These are phyloP conservation scores for Habroteleia sp. DNA, from an alignment of 2,888 invertebrate species.

Conservation along the genomic window DNA sequence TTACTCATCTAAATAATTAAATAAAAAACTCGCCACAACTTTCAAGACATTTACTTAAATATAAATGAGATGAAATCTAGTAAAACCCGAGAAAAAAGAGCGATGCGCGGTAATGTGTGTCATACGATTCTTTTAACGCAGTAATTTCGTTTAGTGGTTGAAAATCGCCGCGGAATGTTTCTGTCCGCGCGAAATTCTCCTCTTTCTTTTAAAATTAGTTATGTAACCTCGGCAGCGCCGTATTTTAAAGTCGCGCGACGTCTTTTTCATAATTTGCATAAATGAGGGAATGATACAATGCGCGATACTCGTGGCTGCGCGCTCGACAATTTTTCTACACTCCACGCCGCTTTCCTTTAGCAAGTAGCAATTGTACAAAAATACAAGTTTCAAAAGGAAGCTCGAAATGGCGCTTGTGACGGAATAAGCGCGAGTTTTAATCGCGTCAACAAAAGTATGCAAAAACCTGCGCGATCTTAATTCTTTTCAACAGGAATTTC, in stretches of 20 bases:
- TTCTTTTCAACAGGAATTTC: conserved; percentile 6
- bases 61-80: conserved; percentile 19
- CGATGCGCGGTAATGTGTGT: conserved; percentile 36
- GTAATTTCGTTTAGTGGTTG: conserved; percentile 53
- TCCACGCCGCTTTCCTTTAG: conserved; percentile 13
- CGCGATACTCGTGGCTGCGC: conserved; percentile 31
- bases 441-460: conserved; percentile 24
- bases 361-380: conserved; percentile 56
- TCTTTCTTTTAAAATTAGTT: conserved; percentile 50
- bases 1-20: conserved; percentile 4
- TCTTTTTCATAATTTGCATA: conserved; percentile 49
- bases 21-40: neutral
- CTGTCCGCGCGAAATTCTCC: conserved; percentile 18
- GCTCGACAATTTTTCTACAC: conserved; percentile 44
- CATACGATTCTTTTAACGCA: conserved; percentile 43
- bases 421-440: conserved; percentile 44
- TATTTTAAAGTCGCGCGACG: conserved; percentile 31
- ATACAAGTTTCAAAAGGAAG: conserved; percentile 38
- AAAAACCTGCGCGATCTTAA: conserved; percentile 4
- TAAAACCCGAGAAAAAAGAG: conserved; percentile 5
- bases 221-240: conserved; percentile 24
- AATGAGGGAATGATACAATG: conserved; percentile 53
- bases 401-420: conserved; percentile 48
- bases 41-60: conserved; percentile 14
- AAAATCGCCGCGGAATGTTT: conserved; percentile 40